phyloP scores from a whole-genome alignment of 1,140 invertebrate species.

The Tetramorium parvispinum region DNA sequence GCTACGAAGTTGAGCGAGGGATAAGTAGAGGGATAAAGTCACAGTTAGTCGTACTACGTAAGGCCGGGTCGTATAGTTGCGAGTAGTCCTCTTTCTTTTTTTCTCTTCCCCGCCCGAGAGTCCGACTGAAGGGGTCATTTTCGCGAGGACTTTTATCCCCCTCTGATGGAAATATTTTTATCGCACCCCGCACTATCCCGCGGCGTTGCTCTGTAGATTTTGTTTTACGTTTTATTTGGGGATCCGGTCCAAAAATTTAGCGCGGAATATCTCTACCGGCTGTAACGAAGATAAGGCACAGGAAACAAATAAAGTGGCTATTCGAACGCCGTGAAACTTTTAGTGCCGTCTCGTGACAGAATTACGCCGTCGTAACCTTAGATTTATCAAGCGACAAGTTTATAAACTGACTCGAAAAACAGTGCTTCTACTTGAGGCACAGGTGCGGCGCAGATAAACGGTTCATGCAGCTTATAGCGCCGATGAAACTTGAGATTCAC shows the following conservation, averaged over 20 bases:
- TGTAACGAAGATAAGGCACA: slow-evolving; percentile 63
- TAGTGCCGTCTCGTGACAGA: slow-evolving; percentile 56
- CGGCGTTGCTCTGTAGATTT: slow-evolving; percentile 39
- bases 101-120: background rate
- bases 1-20: slow-evolving; percentile 35
- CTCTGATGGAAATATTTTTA: slow-evolving; percentile 62
- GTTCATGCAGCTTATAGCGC: slow-evolving; percentile 6
- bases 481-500: background rate
- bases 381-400: slow-evolving; percentile 63
- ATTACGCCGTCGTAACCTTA: slow-evolving; percentile 60
- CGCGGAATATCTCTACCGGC: slow-evolving; percentile 46
- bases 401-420: slow-evolving; percentile 53
- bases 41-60: slow-evolving; percentile 61
- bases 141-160: slow-evolving; percentile 56
- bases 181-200: background rate
- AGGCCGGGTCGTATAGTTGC: slow-evolving; percentile 5
- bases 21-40: slow-evolving; percentile 50
- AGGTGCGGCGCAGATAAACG: slow-evolving; percentile 52
- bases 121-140: slow-evolving; percentile 8
- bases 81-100: background rate
- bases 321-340: slow-evolving; percentile 58
- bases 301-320: slow-evolving; percentile 57
- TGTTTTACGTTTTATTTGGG: slow-evolving; percentile 57
- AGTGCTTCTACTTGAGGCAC: slow-evolving; percentile 4
- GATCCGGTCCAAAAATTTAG: slow-evolving; percentile 35